phyloP scores from a whole-genome alignment of 2,888 invertebrate genomes.

The Gymnosoma rotundatum region DNA sequence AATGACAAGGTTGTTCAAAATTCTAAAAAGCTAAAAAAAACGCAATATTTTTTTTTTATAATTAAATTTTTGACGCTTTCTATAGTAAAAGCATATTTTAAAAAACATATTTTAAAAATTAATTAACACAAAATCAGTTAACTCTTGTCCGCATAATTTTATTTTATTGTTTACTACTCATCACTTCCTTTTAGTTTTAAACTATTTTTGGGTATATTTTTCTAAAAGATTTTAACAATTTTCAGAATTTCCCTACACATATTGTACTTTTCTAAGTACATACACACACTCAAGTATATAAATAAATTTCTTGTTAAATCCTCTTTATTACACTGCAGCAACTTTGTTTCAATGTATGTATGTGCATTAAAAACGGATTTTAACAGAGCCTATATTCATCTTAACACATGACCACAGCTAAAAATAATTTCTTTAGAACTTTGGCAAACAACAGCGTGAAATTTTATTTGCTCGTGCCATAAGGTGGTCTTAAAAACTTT shows the following conservation, averaged over 20 bases:
- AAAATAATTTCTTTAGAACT: constrained; percentile 45
- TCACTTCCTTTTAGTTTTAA: neutral
- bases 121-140: neutral
- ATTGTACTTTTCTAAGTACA: neutral
- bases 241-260: neutral
- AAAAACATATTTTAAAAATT: neutral
- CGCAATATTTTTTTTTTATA: too few species aligned
- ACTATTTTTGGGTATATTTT: neutral
- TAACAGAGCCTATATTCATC: constrained; percentile 45
- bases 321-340: constrained; percentile 58
- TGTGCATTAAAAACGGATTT: constrained; percentile 50
- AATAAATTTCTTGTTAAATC: constrained; percentile 42
- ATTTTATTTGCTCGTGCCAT: constrained; percentile 26
- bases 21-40: too few species aligned
- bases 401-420: constrained; percentile 57
- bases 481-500: constrained; percentile 46
- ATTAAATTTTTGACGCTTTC: too few species aligned
- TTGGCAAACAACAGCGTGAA: constrained; percentile 47
- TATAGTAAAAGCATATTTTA: neutral
- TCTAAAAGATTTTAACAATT: neutral
- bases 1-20: too few species aligned
- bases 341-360: constrained; percentile 50
- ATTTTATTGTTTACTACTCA: neutral
- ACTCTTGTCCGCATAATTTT: neutral
- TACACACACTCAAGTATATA: neutral